Base-by-base conservation (phyloP, 2,797 vertebrate genomes). In the Myotis myotis region DNA sequence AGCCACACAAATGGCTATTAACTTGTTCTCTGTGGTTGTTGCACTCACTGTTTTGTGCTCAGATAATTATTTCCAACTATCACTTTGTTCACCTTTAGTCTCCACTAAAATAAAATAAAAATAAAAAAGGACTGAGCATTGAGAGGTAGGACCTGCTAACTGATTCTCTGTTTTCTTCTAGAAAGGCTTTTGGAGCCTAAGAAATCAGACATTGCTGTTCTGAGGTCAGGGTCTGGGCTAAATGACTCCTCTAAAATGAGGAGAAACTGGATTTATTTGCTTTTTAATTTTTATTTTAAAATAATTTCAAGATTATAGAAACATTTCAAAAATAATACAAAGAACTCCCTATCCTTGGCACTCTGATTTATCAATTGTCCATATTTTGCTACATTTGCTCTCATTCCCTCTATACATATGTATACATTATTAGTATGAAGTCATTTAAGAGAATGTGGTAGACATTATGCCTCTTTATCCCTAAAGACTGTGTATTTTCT, bases 41-140 rank as follows among this genome's bases (percentile, higher is more conserved):
- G 0, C 10, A n/a, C 87, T 94, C 92, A 95, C 74, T 92, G 82
- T 64, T 88, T 85, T 75, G 55, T 89, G 89, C 78, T 36, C 49
- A 72, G 93, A 92, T 90, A 86, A 93, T 96, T 89, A 93, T 94
- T 96, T 93, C 51, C 88, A 75, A 36, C 44, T 53, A 83, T 88
- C 71, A 41, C 70, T 87, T 87, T 76, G 38, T 87, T 93, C 51
- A 6, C 87, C 75, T 71, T 51, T 2, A 80, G 57, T 87, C 62
- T 84, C 47, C 38, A 1, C 75, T 88, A 57, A 94, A 89, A 82
- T 85, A 74, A 51, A 47, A 83, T 11, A 47, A 15, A 47, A 12
- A 47, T 12, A 47, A 15, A 80, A 75, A 64, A 84, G 53, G 64
- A 20, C 44, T 47, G 80, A 33, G 12, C 3, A 66, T 84, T 80